Base-by-base conservation (phyloP, 92 coral and sea anemone species). In the Zoanthus sansibaricus region DNA sequence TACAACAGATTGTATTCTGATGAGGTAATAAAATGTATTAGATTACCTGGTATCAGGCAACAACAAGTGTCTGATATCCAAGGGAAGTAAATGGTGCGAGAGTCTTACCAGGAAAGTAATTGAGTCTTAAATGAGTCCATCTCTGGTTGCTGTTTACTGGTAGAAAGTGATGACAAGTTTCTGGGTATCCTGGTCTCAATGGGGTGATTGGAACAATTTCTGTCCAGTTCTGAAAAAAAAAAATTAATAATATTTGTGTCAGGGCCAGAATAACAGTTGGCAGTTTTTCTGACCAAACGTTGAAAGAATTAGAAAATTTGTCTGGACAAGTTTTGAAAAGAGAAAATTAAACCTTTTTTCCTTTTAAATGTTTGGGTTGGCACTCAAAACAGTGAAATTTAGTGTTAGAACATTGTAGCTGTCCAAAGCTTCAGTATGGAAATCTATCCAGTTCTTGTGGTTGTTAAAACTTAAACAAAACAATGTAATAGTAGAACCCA, bases 101-200 rank as follows among this genome's bases (percentile, higher is more conserved):
- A 13, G 72, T 33, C 86, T 51, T 45, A 94, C 95, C 97, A 82
- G 97, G 97, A 77, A 77, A 94, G 48, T 87, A 77, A 83, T 92
- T 92, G 16, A 94, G 86, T 79, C 95, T 90, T 12, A 94, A 76
- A 78, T 94, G 98, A 49, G 98, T 94, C 89, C 91, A 94, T 76
- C 95, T 86, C 72, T 72, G 71, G 33, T 14, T 71, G 78, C 83
- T 82, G 51, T 21, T 90, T 25, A 94, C 91, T 21, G 83, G 17
- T 12, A 92, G 79, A 71, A 87, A 92, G 77, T 94, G 92, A 75
- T 94, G 98, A 30, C 94, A 86, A 45, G 95, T 92, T 13, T 89
- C 87, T 51, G 84, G 76, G 86, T 94, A 90, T 13, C 98, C 98
- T 51, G 98, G 95, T 75, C 56, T 73, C 49, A 94, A 68, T 5